phyloP scores from a whole-genome alignment of 2,113 vertebrate species.

The Polypterus senegalus region DNA sequence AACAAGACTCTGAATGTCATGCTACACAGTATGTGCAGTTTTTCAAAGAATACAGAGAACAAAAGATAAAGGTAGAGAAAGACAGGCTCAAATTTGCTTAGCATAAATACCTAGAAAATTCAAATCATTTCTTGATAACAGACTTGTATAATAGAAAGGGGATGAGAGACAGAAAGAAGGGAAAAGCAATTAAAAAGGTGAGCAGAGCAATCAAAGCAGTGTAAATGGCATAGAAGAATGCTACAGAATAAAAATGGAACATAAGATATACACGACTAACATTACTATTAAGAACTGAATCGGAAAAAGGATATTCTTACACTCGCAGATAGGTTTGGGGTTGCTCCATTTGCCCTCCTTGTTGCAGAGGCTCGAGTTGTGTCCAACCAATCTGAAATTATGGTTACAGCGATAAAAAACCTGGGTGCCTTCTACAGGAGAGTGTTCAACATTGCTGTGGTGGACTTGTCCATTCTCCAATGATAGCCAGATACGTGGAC shows the following conservation, averaged over 20 bases:
- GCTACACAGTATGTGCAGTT: too few relatives aligned
- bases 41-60: too few relatives aligned
- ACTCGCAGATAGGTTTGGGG: conserved; percentile 74
- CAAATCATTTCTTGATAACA: conserved; percentile 15
- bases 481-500: conserved; percentile 68
- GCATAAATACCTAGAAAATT: too few relatives aligned
- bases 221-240: not conserved
- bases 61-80: too few relatives aligned
- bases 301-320: conserved; percentile 40
- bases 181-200: not conserved
- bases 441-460: conserved; percentile 44
- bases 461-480: conserved; percentile 78
- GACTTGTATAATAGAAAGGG: conserved; percentile 13
- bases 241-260: too few relatives aligned
- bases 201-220: too few relatives aligned
- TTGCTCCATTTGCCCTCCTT: conserved; percentile 77
- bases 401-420: conserved; percentile 72
- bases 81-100: too few relatives aligned
- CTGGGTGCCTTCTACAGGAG: conserved; percentile 69
- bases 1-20: too few relatives aligned
- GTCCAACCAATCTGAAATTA: conserved; percentile 73
- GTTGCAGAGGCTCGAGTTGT: conserved; percentile 68
- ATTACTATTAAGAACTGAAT: too few relatives aligned
- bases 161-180: conserved; percentile 1
- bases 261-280: too few relatives aligned